Conservation (phyloP, 2,113 vertebrate species). For the Rhinolophus sinicus region DNA sequence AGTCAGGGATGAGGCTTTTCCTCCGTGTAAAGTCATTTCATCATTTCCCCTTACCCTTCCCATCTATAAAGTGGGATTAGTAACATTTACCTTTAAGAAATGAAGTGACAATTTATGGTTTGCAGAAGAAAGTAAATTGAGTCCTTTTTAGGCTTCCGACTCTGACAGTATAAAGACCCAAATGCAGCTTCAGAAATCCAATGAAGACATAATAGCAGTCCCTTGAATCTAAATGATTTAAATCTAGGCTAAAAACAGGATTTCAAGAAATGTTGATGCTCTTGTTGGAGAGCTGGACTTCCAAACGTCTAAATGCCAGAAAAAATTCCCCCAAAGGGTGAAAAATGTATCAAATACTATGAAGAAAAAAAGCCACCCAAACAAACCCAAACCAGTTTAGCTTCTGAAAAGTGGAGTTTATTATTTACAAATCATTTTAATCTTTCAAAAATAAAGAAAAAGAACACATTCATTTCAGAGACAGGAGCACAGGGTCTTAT, state of each 20-base stretch:
- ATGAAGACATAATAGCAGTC: constrained; percentile 35
- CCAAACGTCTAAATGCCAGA: not conserved
- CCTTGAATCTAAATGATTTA: constrained; percentile 57
- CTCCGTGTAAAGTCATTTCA: not conserved
- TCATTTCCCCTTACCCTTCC: not conserved
- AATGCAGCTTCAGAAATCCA: constrained; percentile 53
- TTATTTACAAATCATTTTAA: constrained; percentile 10
- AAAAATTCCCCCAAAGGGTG: not conserved
- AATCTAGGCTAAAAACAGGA: constrained; percentile 51
- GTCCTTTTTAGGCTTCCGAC: constrained; percentile 9
- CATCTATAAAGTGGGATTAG: constrained; percentile 41
- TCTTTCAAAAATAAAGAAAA: constrained; percentile 18
- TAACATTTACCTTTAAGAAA: constrained; percentile 50
- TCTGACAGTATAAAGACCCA: constrained; percentile 34
- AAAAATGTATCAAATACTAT: not conserved
- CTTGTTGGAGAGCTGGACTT: constrained; percentile 7
- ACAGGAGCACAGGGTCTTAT: not conserved
- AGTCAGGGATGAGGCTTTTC: not conserved
- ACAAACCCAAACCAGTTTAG: not conserved
- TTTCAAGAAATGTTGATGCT: constrained; percentile 21
- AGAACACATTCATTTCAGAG: not conserved
- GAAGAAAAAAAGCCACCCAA: not conserved
- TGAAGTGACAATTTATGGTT: not conserved
- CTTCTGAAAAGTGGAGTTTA: not conserved
- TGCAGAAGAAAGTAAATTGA: constrained; percentile 46